Base-by-base conservation (phyloP, 2,113 vertebrate genomes). In the Esox niger region DNA sequence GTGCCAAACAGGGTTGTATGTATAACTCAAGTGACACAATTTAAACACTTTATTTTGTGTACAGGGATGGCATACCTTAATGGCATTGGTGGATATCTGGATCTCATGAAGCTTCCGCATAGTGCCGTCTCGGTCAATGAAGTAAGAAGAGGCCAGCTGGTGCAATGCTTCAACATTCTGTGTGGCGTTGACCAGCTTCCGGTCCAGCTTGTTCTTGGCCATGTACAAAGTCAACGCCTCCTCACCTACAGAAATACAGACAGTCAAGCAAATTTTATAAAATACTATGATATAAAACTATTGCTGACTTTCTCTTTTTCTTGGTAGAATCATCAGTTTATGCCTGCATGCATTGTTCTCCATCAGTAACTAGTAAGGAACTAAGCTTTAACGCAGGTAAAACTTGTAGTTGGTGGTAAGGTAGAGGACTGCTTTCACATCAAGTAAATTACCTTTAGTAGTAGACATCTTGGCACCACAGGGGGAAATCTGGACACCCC, bases 161-260 rank as follows among this genome's bases (percentile, higher is more conserved):
- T 99, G 96, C 68, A 99, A 91, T 3, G 96, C 95, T 79, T 99
- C 97, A 2, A 98, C 95, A 2, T 95, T 98, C 82, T 98, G 97
- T 15, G 94, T 96, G 31, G 93, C 91, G 2, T 99, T 98, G 70
- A 89, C 94, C 65, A 95, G 92, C 90, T 97, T 97, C 57, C 95
- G 90, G 89, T 99, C 97, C 0, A 98, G 92, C 82, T 93, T 96
- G 82, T 92, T 97, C 89, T 97, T 98, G 83, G 98, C 97, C 95
- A 99, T 95, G 79, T 96, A 99, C 97, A 99, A 98, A 66, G 97
- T 99, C 88, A 99, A 89, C 17, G 97, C 96, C 83, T 99, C 97
- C 81, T 99, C 97, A 76, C 97, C 97, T 99, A 81, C 56, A 79
- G 72, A 29, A 72, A 56, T 68, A 75, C 26, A 71, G 32, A n/a